These are phyloP conservation scores for Volucella zonaria DNA, from an alignment of 2,888 invertebrate species.

Conservation along the genomic window DNA sequence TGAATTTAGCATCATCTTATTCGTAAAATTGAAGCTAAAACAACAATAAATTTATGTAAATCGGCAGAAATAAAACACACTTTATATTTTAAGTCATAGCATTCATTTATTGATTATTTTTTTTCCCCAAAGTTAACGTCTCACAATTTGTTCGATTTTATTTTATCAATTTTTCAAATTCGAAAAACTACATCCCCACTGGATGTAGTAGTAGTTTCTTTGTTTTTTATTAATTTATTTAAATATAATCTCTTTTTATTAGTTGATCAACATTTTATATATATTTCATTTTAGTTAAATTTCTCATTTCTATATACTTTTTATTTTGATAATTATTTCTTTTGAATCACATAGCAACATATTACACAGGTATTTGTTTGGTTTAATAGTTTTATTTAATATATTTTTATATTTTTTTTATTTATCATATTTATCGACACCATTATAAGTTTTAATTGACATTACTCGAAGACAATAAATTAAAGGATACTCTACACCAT, in stretches of 20 bases:
- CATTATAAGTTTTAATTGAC: constrained; percentile 70
- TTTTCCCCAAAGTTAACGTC: too few species aligned
- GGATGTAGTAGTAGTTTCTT: too few species aligned
- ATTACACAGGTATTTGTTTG: constrained; percentile 7
- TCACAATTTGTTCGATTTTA: too few species aligned
- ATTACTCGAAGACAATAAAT: constrained; percentile 67
- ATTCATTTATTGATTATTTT: too few species aligned
- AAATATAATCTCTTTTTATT: constrained; percentile 14
- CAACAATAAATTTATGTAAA: too few species aligned
- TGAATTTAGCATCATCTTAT: too few species aligned
- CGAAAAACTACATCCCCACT: too few species aligned
- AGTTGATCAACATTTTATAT: constrained; percentile 61
- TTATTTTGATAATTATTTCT: constrained; percentile 18
- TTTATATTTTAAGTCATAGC: too few species aligned
- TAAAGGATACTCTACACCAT: constrained; percentile 59
- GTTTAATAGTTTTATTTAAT: constrained; percentile 18
- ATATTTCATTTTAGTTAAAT: constrained; percentile 41
- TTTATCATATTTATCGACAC: constrained; percentile 55
- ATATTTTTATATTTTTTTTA: constrained; percentile 29
- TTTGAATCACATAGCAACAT: constrained; percentile 52
- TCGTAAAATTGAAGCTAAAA: too few species aligned
- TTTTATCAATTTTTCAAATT: too few species aligned
- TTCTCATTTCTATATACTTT: constrained; percentile 44
- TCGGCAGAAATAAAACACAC: too few species aligned
- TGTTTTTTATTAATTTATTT: not conserved